Evolutionary conservation across 2,888 invertebrate species (phyloP).

Genomic region (Amphipoea oculea): DNA sequence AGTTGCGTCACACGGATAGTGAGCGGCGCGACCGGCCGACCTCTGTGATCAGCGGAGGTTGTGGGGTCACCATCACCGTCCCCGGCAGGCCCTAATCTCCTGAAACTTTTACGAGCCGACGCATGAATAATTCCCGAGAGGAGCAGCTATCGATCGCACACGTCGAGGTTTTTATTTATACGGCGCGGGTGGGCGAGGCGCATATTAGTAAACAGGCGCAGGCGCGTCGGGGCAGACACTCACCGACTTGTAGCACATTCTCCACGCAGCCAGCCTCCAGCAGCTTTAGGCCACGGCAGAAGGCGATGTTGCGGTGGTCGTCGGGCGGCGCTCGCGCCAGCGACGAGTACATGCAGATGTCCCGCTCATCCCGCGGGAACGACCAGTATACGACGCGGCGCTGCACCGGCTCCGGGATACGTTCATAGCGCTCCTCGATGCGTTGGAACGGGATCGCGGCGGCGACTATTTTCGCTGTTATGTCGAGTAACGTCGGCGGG

Average conservation of each 20-base stretch:
- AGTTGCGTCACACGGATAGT: conserved; percentile 70
- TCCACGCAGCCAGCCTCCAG: conserved; percentile 95
- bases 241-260: conserved; percentile 97
- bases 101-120: conserved; percentile 87
- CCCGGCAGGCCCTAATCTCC: conserved; percentile 84
- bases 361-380: conserved; percentile 96
- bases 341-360: conserved; percentile 97
- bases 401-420: conserved; percentile 97
- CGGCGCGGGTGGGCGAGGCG: conserved; percentile 90
- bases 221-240: conserved; percentile 90
- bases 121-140: conserved; percentile 91
- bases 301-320: conserved; percentile 95
- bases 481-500: conserved; percentile 95
- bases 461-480: conserved; percentile 95
- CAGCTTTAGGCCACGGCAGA: conserved; percentile 96
- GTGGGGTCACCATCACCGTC: conserved; percentile 71
- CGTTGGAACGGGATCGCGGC: conserved; percentile 96
- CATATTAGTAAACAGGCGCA: conserved; percentile 91
- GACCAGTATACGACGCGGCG: conserved; percentile 97
- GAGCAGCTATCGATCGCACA: conserved; percentile 90
- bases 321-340: conserved; percentile 91
- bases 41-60: conserved; percentile 61
- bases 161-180: conserved; percentile 90
- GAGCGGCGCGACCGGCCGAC: conserved; percentile 58
- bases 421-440: conserved; percentile 96